Percentiles rank a stretch among this genome's conserved stretches.
phyloP scores from a whole-genome alignment of 2,888 invertebrate genomes.

The Ormyrus pomaceus region DNA sequence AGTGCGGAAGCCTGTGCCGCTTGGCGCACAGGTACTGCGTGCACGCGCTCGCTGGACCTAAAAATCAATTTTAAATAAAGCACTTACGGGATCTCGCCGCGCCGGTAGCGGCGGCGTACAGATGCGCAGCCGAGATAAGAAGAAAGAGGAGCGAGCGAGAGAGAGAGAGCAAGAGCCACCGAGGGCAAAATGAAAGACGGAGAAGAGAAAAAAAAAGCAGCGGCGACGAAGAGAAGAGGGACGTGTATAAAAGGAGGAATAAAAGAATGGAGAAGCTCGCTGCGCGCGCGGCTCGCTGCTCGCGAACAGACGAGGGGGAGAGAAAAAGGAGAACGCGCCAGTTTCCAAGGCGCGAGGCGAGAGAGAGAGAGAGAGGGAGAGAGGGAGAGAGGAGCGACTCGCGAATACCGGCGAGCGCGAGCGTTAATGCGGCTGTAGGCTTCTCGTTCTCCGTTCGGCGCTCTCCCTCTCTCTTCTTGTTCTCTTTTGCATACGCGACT shows the following conservation, averaged over 20 bases:
- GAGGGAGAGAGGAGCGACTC: conserved; percentile 37
- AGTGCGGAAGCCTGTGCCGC: background rate
- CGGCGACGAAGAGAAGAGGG: background rate
- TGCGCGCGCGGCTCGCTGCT: background rate
- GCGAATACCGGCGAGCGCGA: conserved; percentile 58
- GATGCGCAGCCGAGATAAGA: conserved; percentile 26
- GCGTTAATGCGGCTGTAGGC: conserved; percentile 66
- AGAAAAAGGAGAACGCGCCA: conserved; percentile 25
- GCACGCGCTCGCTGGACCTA: background rate
- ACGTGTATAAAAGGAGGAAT: conserved; percentile 17
- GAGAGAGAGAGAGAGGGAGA: too few relatives aligned
- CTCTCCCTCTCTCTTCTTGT: conserved; percentile 61
- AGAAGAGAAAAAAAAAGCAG: conserved; percentile 16
- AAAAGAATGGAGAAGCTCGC: background rate
- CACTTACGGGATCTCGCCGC: conserved; percentile 17
- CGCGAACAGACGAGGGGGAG: conserved; percentile 49
- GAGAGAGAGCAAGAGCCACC: conserved; percentile 12
- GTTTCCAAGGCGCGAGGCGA: conserved; percentile 53
- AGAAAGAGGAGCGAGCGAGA: background rate
- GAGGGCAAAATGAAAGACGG: conserved; percentile 10
- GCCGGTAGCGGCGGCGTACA: background rate
- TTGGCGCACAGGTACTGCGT: background rate
- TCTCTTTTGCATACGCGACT: conserved; percentile 66
- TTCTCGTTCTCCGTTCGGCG: conserved; percentile 53
- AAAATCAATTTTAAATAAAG: conserved; percentile 49